Evolutionary conservation across 2,113 vertebrate species (phyloP).

Genomic region (Balaeniceps rex): DNA sequence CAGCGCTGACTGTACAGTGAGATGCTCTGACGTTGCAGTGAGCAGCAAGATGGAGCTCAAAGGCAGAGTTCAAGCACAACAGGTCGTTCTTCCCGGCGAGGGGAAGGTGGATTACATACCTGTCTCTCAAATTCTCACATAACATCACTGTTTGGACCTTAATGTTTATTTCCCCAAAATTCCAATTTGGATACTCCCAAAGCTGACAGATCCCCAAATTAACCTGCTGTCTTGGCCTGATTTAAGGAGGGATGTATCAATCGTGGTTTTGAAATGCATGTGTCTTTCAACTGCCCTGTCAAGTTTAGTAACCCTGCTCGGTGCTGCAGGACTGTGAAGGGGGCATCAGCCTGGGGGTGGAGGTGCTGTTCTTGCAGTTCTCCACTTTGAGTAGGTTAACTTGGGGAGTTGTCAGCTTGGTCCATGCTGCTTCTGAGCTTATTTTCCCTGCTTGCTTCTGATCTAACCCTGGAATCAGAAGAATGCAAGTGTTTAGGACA

Average conservation of each 20-base stretch:
- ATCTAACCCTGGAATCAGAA: not conserved
- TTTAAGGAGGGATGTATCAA: not conserved
- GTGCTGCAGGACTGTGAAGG: not conserved
- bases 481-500: not conserved
- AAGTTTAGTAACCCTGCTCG: not conserved
- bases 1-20: not conserved
- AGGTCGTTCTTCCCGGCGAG: fast-evolving
- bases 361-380: not conserved
- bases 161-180: not conserved
- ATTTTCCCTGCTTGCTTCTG: not conserved
- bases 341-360: too few species aligned
- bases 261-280: not conserved
- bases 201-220: not conserved
- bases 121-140: not conserved
- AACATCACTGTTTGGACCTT: not conserved
- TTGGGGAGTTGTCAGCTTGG: not conserved
- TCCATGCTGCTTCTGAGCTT: not conserved
- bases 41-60: not conserved
- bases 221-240: not conserved
- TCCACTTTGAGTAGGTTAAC: not conserved
- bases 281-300: not conserved
- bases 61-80: not conserved
- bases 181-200: not conserved
- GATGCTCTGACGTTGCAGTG: not conserved
- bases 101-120: not conserved